These are phyloP conservation scores for Homarus gammarus DNA, from an alignment of 2,888 invertebrate species.

Conservation along the genomic window DNA sequence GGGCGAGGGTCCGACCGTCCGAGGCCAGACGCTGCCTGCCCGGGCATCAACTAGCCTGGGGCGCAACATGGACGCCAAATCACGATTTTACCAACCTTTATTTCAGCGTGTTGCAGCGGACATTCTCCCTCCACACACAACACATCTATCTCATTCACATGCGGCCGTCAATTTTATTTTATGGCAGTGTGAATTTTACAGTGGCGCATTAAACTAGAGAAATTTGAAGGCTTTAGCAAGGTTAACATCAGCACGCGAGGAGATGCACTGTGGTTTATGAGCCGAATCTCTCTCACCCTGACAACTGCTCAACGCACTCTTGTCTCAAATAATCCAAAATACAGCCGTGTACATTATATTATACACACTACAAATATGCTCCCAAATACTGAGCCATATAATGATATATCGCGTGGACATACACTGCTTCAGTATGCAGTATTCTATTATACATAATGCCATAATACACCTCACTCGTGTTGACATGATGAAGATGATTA, in stretches of 20 bases:
- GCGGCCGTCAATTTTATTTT: no score
- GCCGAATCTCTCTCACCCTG: conserved; percentile 31
- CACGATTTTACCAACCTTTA: neutral
- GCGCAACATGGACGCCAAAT: neutral
- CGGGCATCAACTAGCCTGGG: conserved; percentile 31
- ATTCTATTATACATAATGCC: no score
- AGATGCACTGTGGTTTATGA: conserved; percentile 56
- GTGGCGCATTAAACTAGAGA: no score
- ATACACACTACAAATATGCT: neutral
- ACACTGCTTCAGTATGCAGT: no score
- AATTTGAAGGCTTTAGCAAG: no score
- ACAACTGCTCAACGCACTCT: conserved; percentile 4
- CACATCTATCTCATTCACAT: neutral
- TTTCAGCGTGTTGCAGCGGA: no score
- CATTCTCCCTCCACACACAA: no score
- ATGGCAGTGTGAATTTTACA: no score
- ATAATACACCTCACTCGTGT: no score
- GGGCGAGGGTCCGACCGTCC: neutral
- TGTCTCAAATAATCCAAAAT: conserved; percentile 3
- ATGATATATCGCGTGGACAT: no score
- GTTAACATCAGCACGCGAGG: neutral
- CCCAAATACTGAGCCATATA: no score
- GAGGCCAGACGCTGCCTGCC: neutral
- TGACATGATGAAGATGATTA: no score
- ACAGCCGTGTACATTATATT: neutral